These are phyloP conservation scores for Latrodectus hesperus DNA, from an alignment of 2,888 invertebrate genomes.

Conservation along the genomic window DNA sequence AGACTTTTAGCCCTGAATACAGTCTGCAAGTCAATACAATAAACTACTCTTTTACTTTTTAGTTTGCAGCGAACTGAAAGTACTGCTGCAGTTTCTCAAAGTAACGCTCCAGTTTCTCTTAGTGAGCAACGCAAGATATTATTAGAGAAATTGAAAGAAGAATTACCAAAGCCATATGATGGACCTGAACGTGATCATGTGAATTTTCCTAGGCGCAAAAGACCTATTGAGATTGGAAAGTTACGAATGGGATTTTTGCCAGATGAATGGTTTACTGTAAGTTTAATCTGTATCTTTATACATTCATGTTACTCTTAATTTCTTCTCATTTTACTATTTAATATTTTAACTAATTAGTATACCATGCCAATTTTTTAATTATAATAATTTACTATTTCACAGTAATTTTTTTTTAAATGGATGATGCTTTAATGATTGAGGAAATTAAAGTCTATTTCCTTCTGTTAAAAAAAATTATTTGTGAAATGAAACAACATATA, in stretches of 20 bases:
- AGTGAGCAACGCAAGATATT: slow-evolving; percentile 16
- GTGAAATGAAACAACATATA: no score
- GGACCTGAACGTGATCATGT: slow-evolving; percentile 82
- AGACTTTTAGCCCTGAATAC: no score
- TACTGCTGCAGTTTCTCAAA: not conserved
- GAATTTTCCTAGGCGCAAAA: slow-evolving; percentile 84
- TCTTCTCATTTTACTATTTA: no score
- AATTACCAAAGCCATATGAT: slow-evolving; percentile 72
- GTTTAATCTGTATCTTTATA: slow-evolving; percentile 87
- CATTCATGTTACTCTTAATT: no score
- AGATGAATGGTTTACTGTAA: slow-evolving; percentile 89
- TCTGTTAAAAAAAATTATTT: no score
- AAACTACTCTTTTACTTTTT: not conserved
- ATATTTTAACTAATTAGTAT: no score
- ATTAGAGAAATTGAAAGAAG: slow-evolving; percentile 26
- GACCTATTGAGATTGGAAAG: slow-evolving; percentile 82
- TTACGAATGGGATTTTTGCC: slow-evolving; percentile 93
- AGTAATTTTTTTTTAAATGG: no score
- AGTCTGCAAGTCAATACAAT: no score
- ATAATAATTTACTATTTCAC: no score
- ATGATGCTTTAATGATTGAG: no score
- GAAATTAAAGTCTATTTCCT: no score
- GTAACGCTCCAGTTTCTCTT: not conserved
- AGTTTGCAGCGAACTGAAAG: slow-evolving; percentile 20
- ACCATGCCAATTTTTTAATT: no score